Base-by-base conservation (phyloP, 2,888 invertebrate species). In the Beris chalybata region DNA sequence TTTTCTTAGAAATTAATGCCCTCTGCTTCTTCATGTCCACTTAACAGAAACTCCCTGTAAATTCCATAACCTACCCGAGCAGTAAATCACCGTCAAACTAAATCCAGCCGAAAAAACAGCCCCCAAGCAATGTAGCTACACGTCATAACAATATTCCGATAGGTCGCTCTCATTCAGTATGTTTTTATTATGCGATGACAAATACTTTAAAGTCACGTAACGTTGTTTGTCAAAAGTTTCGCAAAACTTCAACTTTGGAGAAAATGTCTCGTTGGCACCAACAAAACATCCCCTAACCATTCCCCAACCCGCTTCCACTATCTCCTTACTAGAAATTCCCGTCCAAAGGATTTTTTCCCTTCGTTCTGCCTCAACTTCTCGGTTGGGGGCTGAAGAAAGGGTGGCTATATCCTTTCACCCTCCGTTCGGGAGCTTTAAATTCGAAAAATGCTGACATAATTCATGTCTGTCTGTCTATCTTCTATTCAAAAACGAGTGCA, bases 121-220 rank as follows among this genome's bases (percentile, higher is more conserved):
- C 9, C 9, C 38, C 38, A 38, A 38, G 7, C 3, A 38, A 7
- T 38, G 5, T 38, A 38, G 38, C 38, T 38, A 38, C 38, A 61
- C 61, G 38, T 61, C 61, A 61, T 43, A 61, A 61, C 50, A 31
- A 61, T 61, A 61, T 61, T 61, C 61, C 50, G 30, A 61, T 61
- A 32, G 52, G 61, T 52, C 32, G 50, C 50, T 32, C 38, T 52
- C 52, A 22, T 57, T 52, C 61, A 38, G 50, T 52, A 61, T 61
- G 61, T 61, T 61, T 61, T 61, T 61, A 43, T 43, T 52, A 52
- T 50, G 50, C 61, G 31, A 65, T 65, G 65, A 65, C 65, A 65
- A 65, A 65, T 65, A 65, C 65, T 65, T 56, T 56, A 65, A 65
- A 65, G 65, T 65, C 65, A 65, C 65, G 65, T 56, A 65, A 65